These are phyloP conservation scores for Luperina nickerlii DNA, from an alignment of 2,888 invertebrate genomes.

Conservation along the genomic window DNA sequence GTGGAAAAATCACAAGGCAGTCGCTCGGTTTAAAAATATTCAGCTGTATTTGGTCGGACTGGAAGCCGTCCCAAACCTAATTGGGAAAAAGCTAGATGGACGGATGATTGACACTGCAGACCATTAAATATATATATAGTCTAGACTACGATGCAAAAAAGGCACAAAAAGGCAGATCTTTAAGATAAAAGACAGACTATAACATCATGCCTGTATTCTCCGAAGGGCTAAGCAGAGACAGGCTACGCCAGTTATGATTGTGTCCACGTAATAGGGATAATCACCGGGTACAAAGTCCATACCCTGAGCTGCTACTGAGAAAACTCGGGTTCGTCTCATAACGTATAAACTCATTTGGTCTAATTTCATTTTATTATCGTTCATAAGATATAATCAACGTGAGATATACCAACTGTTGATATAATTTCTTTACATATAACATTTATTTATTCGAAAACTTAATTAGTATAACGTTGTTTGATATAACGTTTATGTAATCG, in stretches of 20 bases:
- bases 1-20: neutral
- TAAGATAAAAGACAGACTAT: neutral
- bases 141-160: conserved; percentile 11
- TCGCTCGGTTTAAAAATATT: conserved; percentile 3
- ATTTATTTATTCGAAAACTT: too few relatives aligned
- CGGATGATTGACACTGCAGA: conserved; percentile 18
- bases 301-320: neutral
- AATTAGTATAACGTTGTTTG: too few relatives aligned
- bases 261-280: neutral
- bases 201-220: neutral
- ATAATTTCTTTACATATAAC: too few relatives aligned
- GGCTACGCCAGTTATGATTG: neutral
- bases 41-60: conserved; percentile 17
- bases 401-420: too few relatives aligned
- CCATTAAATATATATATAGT: too few relatives aligned
- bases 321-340: too few relatives aligned
- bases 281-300: neutral
- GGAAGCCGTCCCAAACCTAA: neutral
- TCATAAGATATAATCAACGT: too few relatives aligned
- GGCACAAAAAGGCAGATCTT: conserved; percentile 1
- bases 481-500: too few relatives aligned
- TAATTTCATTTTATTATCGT: too few relatives aligned
- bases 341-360: too few relatives aligned
- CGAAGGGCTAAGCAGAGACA: neutral
- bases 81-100: conserved; percentile 1